These are phyloP conservation scores for Hemitrygon akajei DNA, from an alignment of 2,797 vertebrate genomes.

Conservation along the genomic window DNA sequence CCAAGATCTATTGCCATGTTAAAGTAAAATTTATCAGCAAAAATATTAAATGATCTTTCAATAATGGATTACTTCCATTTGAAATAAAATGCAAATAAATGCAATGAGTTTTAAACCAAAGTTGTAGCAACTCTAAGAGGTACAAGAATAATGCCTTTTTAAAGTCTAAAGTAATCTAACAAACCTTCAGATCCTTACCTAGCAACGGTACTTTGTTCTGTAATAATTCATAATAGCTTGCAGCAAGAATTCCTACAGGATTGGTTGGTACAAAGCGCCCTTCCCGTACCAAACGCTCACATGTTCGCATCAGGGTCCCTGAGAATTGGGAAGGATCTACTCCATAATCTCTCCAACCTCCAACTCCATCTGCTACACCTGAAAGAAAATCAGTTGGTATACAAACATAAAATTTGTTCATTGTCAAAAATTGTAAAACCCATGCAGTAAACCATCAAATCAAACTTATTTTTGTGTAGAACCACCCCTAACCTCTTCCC, in stretches of 20 bases:
- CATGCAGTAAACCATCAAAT: background rate
- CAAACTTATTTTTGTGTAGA: background rate
- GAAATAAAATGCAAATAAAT: background rate
- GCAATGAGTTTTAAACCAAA: background rate
- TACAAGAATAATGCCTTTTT: background rate
- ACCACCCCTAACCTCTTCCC: no score
- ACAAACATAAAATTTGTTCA: background rate
- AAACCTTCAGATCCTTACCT: slow-evolving; percentile 60
- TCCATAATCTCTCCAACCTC: slow-evolving; percentile 96
- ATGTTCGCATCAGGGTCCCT: slow-evolving; percentile 91
- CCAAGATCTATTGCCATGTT: background rate
- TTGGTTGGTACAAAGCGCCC: slow-evolving; percentile 87
- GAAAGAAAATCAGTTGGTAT: slow-evolving; percentile 40
- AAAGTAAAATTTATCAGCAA: background rate
- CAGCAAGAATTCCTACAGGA: slow-evolving; percentile 89
- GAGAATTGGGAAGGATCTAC: slow-evolving; percentile 98
- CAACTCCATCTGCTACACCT: slow-evolving; percentile 96
- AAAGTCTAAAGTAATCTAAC: background rate
- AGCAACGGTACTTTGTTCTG: slow-evolving; percentile 97
- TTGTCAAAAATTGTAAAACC: background rate
- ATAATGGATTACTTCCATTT: background rate
- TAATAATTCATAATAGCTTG: slow-evolving; percentile 90
- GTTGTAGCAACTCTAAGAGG: background rate
- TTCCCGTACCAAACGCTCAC: slow-evolving; percentile 91
- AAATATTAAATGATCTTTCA: background rate